Conservation (phyloP, 2,797 vertebrate species). For the Buphagus erythrorhynchus region DNA sequence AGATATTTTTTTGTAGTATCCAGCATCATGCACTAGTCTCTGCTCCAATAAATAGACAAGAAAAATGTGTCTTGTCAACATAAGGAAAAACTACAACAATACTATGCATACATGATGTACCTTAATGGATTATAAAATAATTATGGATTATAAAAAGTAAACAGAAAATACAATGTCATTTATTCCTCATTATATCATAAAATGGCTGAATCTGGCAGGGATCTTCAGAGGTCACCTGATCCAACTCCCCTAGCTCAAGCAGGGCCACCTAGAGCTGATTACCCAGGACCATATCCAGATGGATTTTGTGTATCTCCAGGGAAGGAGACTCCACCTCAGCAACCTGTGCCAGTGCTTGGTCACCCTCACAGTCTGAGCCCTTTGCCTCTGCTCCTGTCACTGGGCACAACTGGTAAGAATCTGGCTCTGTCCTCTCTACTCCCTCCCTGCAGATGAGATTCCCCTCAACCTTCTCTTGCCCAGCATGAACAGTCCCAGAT, state of each 20-base stretch:
- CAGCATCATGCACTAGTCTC: background rate
- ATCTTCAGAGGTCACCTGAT: background rate
- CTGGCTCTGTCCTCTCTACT: background rate
- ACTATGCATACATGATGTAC: background rate
- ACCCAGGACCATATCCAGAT: background rate
- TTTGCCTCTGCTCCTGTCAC: background rate
- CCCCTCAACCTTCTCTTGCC: background rate
- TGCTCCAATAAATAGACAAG: background rate
- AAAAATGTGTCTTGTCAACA: background rate
- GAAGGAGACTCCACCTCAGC: background rate
- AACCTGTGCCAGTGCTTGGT: rapidly evolving
- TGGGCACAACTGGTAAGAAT: background rate
- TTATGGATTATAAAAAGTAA: background rate
- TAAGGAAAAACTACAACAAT: background rate
- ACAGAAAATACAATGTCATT: background rate
- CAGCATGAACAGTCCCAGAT: background rate
- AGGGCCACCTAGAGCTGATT: background rate
- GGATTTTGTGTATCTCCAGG: background rate
- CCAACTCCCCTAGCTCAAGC: background rate
- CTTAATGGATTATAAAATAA: background rate
- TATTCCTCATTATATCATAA: background rate
- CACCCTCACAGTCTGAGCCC: background rate
- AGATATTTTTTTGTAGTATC: background rate
- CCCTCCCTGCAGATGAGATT: background rate
- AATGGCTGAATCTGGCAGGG: background rate